Percentiles rank a stretch among this genome's conserved stretches.
Evolutionary conservation across 2,113 vertebrate species (phyloP).

Genomic region (Toxostoma redivivum): DNA sequence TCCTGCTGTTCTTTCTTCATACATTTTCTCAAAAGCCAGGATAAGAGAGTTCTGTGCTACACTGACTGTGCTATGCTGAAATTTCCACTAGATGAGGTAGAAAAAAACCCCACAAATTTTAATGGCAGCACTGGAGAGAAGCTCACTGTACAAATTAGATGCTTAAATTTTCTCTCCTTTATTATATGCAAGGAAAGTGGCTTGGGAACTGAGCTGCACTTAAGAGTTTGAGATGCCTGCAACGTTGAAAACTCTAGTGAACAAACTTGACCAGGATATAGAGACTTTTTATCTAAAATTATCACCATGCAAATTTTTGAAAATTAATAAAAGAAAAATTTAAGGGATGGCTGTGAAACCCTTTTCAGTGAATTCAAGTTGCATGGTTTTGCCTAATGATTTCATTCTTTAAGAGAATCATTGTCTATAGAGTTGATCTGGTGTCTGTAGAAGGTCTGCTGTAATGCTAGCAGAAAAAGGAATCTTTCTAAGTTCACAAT

Average conservation of each 20-base stretch:
- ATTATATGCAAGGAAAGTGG: neutral
- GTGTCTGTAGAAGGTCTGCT: neutral
- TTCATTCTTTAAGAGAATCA: neutral
- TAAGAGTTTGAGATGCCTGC: neutral
- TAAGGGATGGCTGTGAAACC: neutral
- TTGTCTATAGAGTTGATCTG: neutral
- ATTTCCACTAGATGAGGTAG: neutral
- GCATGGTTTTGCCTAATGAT: neutral
- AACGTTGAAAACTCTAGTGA: neutral
- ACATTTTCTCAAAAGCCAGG: neutral
- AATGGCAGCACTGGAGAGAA: neutral
- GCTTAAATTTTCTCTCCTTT: neutral
- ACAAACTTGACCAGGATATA: neutral
- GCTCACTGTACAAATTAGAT: neutral
- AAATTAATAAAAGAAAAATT: neutral
- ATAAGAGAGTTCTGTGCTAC: neutral
- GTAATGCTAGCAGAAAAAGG: neutral
- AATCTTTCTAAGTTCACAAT: neutral
- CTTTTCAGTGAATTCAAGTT: neutral
- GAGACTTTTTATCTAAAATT: neutral
- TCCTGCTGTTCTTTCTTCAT: neutral
- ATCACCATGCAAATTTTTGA: neutral
- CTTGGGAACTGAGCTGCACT: neutral
- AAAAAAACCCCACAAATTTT: neutral
- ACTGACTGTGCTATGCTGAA: neutral